phyloP scores from a whole-genome alignment of 2,888 invertebrate genomes.

The Drosophila planitibia region DNA sequence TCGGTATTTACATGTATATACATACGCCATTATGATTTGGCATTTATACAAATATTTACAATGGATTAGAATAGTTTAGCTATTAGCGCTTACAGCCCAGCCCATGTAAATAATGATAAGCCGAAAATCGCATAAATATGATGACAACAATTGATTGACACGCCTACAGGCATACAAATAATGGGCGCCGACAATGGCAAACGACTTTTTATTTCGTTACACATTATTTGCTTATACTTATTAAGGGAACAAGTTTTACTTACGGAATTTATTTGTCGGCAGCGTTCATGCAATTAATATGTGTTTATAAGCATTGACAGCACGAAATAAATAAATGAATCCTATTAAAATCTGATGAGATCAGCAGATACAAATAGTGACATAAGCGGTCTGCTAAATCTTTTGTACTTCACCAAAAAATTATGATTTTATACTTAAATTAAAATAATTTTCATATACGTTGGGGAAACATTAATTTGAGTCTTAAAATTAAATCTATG shows the following conservation, averaged over 20 bases:
- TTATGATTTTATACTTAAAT: neutral
- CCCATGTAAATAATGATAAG: conserved; percentile 74
- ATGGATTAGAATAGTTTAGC: conserved; percentile 68
- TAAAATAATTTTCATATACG: neutral
- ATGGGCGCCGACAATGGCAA: conserved; percentile 31
- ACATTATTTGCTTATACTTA: conserved; percentile 20
- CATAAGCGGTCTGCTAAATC: neutral
- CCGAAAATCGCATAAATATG: conserved; percentile 65
- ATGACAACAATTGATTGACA: conserved; percentile 62
- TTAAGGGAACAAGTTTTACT: conserved; percentile 3
- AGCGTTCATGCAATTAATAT: conserved; percentile 6
- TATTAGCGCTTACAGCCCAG: conserved; percentile 57
- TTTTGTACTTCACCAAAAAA: neutral
- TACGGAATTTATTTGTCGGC: neutral
- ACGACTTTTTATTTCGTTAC: conserved; percentile 40
- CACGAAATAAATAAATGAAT: neutral
- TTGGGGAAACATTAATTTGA: no score
- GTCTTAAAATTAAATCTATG: neutral
- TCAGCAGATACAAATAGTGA: neutral
- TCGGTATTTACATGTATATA: neutral
- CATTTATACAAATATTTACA: conserved; percentile 60
- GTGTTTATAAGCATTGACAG: neutral
- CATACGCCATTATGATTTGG: conserved; percentile 39
- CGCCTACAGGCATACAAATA: conserved; percentile 39
- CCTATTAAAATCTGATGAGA: neutral